Evolutionary conservation across 2,797 vertebrate species (phyloP).

Genomic region (Melopsittacus undulatus): DNA sequence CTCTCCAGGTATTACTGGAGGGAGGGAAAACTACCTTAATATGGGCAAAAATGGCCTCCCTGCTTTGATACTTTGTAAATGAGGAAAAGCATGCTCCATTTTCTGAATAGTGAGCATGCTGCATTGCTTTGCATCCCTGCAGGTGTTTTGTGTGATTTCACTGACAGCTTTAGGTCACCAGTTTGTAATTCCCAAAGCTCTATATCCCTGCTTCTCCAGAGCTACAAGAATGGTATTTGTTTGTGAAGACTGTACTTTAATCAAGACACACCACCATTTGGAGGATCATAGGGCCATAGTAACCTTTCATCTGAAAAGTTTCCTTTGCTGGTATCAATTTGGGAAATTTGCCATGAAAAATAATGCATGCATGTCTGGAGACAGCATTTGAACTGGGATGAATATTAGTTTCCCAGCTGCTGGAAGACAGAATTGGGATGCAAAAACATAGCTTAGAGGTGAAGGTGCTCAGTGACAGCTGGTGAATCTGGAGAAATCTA

Average conservation of each 20-base stretch:
- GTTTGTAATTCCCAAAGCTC: background rate
- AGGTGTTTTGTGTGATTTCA: background rate
- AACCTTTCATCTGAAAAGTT: background rate
- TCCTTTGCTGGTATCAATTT: background rate
- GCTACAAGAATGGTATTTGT: background rate
- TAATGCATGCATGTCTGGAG: background rate
- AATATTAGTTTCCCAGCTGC: background rate
- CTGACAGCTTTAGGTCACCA: background rate
- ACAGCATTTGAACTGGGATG: background rate
- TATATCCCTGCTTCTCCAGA: background rate
- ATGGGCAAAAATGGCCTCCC: background rate
- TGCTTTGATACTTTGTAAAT: background rate
- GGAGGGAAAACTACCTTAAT: background rate
- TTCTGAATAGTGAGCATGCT: background rate
- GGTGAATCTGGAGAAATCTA: background rate
- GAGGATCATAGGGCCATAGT: background rate
- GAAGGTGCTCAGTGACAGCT: accelerated
- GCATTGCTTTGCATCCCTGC: background rate
- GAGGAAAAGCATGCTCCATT: background rate
- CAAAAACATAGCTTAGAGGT: accelerated
- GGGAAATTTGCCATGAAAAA: background rate
- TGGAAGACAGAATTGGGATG: background rate
- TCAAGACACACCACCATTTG: background rate
- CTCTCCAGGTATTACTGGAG: background rate
- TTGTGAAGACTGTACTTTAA: accelerated